phyloP scores from a whole-genome alignment of 2,113 vertebrate genomes.

The Paramisgurnus dabryanus region DNA sequence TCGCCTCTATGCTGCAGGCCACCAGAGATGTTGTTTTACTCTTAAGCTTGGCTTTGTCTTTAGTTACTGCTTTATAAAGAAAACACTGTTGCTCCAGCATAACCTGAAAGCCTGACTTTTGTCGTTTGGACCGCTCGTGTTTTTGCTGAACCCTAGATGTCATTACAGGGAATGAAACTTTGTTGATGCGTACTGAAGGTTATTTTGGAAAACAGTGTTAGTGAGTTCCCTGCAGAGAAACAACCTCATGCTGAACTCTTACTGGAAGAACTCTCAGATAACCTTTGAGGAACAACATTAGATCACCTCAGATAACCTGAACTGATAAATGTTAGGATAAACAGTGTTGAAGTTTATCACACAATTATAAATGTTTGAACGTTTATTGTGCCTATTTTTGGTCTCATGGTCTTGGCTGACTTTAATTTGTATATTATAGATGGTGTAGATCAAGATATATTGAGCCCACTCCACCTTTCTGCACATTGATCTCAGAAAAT shows the following conservation, averaged over 20 bases:
- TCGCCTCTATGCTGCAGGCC: background rate
- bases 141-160: background rate
- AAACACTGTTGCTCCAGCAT: background rate
- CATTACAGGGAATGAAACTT: background rate
- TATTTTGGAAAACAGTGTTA: slow-evolving; percentile 13
- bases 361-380: too few species aligned
- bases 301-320: background rate
- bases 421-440: too few species aligned
- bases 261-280: background rate
- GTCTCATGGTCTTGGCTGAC: too few species aligned
- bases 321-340: too few species aligned
- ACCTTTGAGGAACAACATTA: background rate
- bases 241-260: slow-evolving; percentile 7
- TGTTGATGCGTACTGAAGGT: background rate
- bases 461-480: too few species aligned
- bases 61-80: background rate
- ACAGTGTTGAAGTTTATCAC: too few species aligned
- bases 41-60: background rate
- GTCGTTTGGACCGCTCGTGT: background rate
- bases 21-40: background rate
- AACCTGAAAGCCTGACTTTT: background rate
- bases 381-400: too few species aligned
- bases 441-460: too few species aligned
- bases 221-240: background rate
- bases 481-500: too few species aligned